A percentile compares a stretch with the other conserved stretches of the same genome.
phyloP scores from a whole-genome alignment of 2,113 vertebrate species.

The Numenius arquata region DNA sequence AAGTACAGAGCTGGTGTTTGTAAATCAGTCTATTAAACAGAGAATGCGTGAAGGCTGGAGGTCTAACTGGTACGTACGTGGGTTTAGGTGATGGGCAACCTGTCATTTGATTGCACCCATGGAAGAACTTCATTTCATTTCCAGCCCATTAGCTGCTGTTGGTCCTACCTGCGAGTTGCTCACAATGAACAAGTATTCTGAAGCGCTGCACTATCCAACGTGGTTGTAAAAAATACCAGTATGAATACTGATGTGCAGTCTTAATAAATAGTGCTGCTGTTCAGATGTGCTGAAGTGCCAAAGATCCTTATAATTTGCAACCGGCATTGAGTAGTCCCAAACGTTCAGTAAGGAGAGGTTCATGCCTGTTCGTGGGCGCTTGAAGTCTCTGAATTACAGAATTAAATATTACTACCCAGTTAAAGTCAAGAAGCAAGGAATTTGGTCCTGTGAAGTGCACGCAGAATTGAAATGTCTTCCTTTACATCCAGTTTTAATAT shows the following conservation, averaged over 20 bases:
- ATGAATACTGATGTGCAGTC: not conserved
- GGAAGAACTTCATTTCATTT: not conserved
- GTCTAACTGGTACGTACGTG: rapidly evolving
- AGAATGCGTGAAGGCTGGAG: rapidly evolving
- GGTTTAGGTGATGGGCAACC: not conserved
- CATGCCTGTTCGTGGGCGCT: not conserved
- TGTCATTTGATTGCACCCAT: not conserved
- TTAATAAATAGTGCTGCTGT: not conserved
- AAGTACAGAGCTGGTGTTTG: not conserved
- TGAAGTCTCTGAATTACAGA: not conserved
- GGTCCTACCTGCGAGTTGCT: not conserved
- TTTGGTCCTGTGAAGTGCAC: not conserved
- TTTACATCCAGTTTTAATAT: not conserved
- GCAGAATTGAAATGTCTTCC: not conserved
- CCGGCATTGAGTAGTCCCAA: not conserved
- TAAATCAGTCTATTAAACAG: not conserved
- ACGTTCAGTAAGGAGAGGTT: not conserved
- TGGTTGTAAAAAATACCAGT: not conserved
- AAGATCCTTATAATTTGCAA: not conserved
- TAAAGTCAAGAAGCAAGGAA: not conserved
- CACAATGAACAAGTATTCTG: too few species aligned
- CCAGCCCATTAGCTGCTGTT: not conserved
- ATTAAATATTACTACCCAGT: not conserved
- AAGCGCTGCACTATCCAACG: not conserved
- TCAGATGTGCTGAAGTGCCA: not conserved